These are phyloP conservation scores for Chaetodon trifasciatus DNA, from an alignment of 2,797 vertebrate species.

Conservation along the genomic window DNA sequence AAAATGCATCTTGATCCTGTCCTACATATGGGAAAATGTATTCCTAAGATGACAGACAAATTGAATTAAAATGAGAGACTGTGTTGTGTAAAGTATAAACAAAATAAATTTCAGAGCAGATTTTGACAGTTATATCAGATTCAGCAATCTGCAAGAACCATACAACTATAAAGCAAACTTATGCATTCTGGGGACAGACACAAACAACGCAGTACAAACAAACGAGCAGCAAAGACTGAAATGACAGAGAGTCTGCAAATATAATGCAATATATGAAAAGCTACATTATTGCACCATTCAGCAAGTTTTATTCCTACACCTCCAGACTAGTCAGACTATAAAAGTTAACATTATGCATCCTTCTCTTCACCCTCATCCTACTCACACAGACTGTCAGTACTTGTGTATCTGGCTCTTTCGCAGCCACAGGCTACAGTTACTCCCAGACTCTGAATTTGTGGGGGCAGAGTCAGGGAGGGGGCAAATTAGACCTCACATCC, in stretches of 20 bases:
- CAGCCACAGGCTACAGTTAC: slow-evolving; percentile 50
- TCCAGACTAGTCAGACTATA: slow-evolving; percentile 32
- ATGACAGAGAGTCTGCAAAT: not conserved
- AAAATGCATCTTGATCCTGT: not conserved
- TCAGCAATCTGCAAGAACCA: not conserved
- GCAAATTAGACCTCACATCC: slow-evolving; percentile 66
- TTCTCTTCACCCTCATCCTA: slow-evolving; percentile 48
- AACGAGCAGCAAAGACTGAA: not conserved
- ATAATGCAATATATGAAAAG: not conserved
- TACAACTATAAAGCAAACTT: not conserved
- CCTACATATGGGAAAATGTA: not conserved
- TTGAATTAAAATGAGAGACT: not conserved
- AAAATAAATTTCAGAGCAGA: not conserved
- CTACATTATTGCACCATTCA: slow-evolving; percentile 4
- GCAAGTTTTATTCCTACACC: slow-evolving; percentile 37
- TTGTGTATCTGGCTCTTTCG: slow-evolving; percentile 53
- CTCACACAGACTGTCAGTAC: slow-evolving; percentile 56
- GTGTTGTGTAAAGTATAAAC: not conserved
- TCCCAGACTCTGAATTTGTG: slow-evolving; percentile 41
- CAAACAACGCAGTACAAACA: not conserved
- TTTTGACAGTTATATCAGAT: not conserved
- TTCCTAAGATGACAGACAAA: not conserved
- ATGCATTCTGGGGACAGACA: not conserved
- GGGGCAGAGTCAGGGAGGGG: slow-evolving; percentile 52
- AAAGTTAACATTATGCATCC: slow-evolving; percentile 35